phyloP scores from a whole-genome alignment of 2,888 invertebrate species.

The Notodonta ziczac region DNA sequence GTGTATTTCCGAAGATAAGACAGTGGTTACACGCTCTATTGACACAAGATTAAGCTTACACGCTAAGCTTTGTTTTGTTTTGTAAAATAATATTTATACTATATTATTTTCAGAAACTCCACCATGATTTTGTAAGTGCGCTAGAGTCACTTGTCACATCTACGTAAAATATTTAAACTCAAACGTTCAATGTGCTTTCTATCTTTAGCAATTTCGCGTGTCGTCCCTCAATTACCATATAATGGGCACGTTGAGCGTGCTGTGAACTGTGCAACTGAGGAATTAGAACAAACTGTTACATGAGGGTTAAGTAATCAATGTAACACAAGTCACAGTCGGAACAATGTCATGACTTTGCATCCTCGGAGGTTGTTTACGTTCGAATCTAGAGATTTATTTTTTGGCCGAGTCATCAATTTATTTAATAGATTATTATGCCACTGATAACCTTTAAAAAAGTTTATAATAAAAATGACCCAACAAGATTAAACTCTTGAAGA shows the following conservation, averaged over 20 bases:
- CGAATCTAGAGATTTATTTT: too few relatives aligned
- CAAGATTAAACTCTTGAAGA: too few relatives aligned
- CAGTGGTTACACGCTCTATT: conserved; percentile 42
- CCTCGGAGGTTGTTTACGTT: neutral
- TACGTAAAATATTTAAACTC: too few relatives aligned
- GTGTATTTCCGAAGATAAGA: conserved; percentile 38
- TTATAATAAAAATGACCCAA: too few relatives aligned
- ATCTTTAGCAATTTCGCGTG: conserved; percentile 60
- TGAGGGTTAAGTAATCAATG: conserved; percentile 56
- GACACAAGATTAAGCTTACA: conserved; percentile 43
- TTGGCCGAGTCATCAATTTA: too few relatives aligned
- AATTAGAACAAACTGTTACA: conserved; percentile 66
- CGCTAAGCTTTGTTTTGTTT: conserved; percentile 37
- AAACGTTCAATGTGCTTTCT: conserved; percentile 41
- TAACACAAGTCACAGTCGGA: conserved; percentile 24
- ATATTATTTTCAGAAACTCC: neutral
- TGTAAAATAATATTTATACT: conserved; percentile 33
- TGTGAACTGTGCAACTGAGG: conserved; percentile 51
- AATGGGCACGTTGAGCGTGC: conserved; percentile 51
- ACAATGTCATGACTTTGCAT: conserved; percentile 33
- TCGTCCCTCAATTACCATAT: conserved; percentile 71
- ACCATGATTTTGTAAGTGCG: too few relatives aligned
- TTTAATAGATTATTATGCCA: too few relatives aligned
- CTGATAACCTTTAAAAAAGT: too few relatives aligned
- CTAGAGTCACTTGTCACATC: too few relatives aligned